These are phyloP conservation scores for Cryptotis parvus DNA, from an alignment of 2,113 vertebrate genomes.

Conservation along the genomic window DNA sequence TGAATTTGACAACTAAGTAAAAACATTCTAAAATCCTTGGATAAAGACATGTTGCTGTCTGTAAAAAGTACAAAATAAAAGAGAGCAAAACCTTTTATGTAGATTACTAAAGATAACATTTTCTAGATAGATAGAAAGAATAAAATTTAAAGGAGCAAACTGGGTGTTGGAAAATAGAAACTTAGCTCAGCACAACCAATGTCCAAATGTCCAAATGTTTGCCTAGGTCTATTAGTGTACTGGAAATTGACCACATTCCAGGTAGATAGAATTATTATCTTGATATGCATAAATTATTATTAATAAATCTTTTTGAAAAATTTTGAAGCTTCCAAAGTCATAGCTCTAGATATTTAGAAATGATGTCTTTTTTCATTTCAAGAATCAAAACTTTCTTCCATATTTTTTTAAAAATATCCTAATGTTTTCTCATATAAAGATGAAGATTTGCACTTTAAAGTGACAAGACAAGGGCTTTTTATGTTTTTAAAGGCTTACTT, in stretches of 20 bases:
- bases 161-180: not conserved
- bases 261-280: not conserved
- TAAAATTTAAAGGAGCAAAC: not conserved
- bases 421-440: constrained; percentile 11
- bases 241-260: constrained; percentile 14
- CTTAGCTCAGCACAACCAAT: not conserved
- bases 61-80: constrained; percentile 45
- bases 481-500: not conserved
- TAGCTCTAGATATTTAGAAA: not conserved
- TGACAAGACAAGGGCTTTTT: not conserved
- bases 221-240: not conserved
- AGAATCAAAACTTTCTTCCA: constrained; percentile 29
- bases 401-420: constrained; percentile 15
- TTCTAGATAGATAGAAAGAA: constrained; percentile 3
- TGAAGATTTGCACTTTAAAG: constrained; percentile 16
- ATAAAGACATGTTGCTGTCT: constrained; percentile 47
- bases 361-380: constrained; percentile 35
- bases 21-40: constrained; percentile 47
- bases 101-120: not conserved
- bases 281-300: not conserved
- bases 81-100: constrained; percentile 16
- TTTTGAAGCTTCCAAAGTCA: constrained; percentile 2
- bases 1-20: constrained; percentile 62
- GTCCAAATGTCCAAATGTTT: too few species aligned
- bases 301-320: not conserved